A percentile compares a stretch with the other conserved stretches of the same genome.
phyloP scores from a whole-genome alignment of 2,888 invertebrate species.

The Eretmocerus hayati region DNA sequence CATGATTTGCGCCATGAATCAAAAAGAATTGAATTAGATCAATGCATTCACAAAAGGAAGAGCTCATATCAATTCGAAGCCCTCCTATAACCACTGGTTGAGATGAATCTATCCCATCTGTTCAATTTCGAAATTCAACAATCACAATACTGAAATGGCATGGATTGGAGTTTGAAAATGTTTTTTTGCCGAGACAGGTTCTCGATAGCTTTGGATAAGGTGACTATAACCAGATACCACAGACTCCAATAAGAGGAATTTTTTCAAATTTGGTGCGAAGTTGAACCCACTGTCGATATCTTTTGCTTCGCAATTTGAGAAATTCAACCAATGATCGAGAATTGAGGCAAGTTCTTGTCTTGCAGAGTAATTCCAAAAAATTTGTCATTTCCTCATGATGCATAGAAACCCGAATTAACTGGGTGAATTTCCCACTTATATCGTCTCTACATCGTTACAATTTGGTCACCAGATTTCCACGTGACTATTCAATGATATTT shows the following conservation, averaged over 20 bases:
- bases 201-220: slow-evolving; percentile 25
- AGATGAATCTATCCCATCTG: slow-evolving; percentile 46
- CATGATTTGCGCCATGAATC: too few relatives aligned
- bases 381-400: too few relatives aligned
- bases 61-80: slow-evolving; percentile 28
- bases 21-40: not conserved
- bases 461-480: too few relatives aligned
- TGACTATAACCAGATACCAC: slow-evolving; percentile 30
- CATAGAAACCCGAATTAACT: too few relatives aligned
- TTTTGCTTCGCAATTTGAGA: slow-evolving; percentile 33
- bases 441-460: too few relatives aligned
- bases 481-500: not conserved
- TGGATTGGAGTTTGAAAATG: slow-evolving; percentile 26
- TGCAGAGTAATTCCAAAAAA: too few relatives aligned
- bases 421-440: too few relatives aligned
- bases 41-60: slow-evolving; percentile 26
- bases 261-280: slow-evolving; percentile 32
- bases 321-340: slow-evolving; percentile 29
- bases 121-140: slow-evolving; percentile 39
- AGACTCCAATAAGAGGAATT: slow-evolving; percentile 31
- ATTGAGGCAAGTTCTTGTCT: slow-evolving; percentile 40
- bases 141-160: slow-evolving; percentile 33
- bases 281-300: slow-evolving; percentile 36
- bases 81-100: slow-evolving; percentile 45
- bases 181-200: slow-evolving; percentile 22